Evolutionary conservation across 2,888 invertebrate genomes (phyloP).

Genomic region (Xestia ashworthii): DNA sequence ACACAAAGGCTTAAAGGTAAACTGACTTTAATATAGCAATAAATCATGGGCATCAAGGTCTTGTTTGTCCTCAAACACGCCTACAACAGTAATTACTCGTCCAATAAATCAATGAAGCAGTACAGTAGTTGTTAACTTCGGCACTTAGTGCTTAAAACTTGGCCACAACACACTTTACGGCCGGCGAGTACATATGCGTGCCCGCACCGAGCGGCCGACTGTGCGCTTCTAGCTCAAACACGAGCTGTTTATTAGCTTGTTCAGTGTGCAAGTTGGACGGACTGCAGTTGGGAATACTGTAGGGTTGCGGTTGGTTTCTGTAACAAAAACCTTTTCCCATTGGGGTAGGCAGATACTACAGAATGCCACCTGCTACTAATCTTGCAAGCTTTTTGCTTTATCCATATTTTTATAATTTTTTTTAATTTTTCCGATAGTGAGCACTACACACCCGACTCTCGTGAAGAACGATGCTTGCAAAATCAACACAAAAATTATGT

Average conservation of each 20-base stretch:
- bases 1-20: background rate
- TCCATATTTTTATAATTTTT: too few relatives aligned
- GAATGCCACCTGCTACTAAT: background rate
- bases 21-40: conserved; percentile 11
- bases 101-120: conserved; percentile 46
- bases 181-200: background rate
- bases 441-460: too few relatives aligned
- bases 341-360: background rate
- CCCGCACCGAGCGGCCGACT: conserved; percentile 18
- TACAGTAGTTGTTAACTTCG: conserved; percentile 36
- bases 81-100: conserved; percentile 16
- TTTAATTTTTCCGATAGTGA: background rate
- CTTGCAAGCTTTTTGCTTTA: background rate
- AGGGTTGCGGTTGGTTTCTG: background rate
- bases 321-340: background rate
- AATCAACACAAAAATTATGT: background rate
- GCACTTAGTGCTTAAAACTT: conserved; percentile 41
- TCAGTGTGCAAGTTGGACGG: background rate
- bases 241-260: conserved; percentile 28
- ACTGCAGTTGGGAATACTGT: background rate
- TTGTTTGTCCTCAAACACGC: background rate
- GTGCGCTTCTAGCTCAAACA: conserved; percentile 5
- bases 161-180: background rate
- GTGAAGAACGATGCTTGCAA: background rate
- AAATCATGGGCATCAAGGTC: background rate